Evolutionary conservation across 2,113 vertebrate species (phyloP), one percentile per base, ranked within the genome.

Genomic region (Cairina moschata): DNA sequence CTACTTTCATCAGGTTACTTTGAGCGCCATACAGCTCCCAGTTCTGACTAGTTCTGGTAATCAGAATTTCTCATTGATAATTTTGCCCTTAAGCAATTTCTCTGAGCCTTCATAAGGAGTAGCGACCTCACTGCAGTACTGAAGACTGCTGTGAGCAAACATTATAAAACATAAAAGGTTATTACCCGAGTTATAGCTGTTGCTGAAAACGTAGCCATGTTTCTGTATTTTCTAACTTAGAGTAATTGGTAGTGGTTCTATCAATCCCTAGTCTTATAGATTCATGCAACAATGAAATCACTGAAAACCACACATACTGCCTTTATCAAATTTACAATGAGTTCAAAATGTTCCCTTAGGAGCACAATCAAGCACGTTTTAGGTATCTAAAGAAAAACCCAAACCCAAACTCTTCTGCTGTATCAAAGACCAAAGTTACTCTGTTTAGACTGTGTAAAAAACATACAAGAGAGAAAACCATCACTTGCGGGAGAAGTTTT

Each of bases 1-100:
- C 11, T 23, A 2, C 8, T 18, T 80, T 76, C 76, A 23, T 28
- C 63, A 89, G 38, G n/a, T 46, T 72, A 46, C 21, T 86, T 34
- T 0, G 2, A 88, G n/a, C 31, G 26, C 28, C 10, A 4, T 29
- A 20, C 4, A 80, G 31, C 48, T 83, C 1, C 0, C 18, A 13
- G 13, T 12, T 80, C 58, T 91, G 76, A 65, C 62, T 72, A 16
- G 13, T 72, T 11, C 8, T 20, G 44, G 8, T 22, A 52, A 76
- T 66, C 50, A 48, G 29, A 38, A 77, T 58, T 77, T 90, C 44
- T 88, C 26, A 32, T 60, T 32, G 86, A 10, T 71, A 28, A 81
- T 80, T 83, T 60, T 1, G 5, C 29, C 50, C 56, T 75, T 95
- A 31, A 88, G 62, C 66, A 15, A 56, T 40, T 90, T 90, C 29